Percentiles rank a stretch among this genome's conserved stretches.
These are phyloP conservation scores for Pogonomyrmex californicus DNA, from an alignment of 1,140 invertebrate species.

Conservation along the genomic window DNA sequence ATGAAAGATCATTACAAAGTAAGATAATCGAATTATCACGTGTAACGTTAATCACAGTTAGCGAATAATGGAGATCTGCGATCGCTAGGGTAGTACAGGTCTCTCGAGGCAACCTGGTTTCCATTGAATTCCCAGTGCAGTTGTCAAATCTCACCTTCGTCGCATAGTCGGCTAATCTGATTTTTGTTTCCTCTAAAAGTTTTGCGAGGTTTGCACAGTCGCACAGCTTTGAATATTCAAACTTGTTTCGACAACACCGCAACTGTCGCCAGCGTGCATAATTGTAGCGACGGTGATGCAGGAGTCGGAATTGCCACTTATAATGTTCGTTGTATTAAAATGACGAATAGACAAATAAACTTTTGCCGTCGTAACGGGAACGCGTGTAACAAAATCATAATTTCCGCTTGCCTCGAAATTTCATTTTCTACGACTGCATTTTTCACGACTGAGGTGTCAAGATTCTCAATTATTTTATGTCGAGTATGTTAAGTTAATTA, in stretches of 20 bases:
- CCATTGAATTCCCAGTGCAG: slow-evolving; percentile 26
- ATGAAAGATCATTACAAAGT: neutral
- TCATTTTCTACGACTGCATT: neutral
- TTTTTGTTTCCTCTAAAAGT: slow-evolving; percentile 63
- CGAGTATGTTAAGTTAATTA: neutral
- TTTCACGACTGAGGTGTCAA: neutral
- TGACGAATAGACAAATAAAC: slow-evolving; percentile 24
- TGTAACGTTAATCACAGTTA: neutral
- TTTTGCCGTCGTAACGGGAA: neutral
- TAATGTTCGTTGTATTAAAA: slow-evolving; percentile 47
- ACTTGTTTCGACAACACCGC: slow-evolving; percentile 65
- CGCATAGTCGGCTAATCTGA: slow-evolving; percentile 51
- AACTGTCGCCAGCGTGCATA: slow-evolving; percentile 36
- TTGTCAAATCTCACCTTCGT: slow-evolving; percentile 41
- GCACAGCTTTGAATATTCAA: slow-evolving; percentile 69
- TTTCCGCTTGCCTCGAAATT: neutral
- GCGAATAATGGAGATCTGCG: neutral
- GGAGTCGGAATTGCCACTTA: slow-evolving; percentile 49
- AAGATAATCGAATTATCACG: neutral
- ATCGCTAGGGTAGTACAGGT: slow-evolving; percentile 1
- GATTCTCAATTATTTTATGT: neutral
- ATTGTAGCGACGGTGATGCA: slow-evolving; percentile 40
- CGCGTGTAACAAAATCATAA: slow-evolving; percentile 22
- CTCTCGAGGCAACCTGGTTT: slow-evolving; percentile 4
- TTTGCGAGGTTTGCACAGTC: slow-evolving; percentile 29